These are phyloP conservation scores for Oenanthe melanoleuca DNA, from an alignment of 2,113 vertebrate genomes.

Conservation along the genomic window DNA sequence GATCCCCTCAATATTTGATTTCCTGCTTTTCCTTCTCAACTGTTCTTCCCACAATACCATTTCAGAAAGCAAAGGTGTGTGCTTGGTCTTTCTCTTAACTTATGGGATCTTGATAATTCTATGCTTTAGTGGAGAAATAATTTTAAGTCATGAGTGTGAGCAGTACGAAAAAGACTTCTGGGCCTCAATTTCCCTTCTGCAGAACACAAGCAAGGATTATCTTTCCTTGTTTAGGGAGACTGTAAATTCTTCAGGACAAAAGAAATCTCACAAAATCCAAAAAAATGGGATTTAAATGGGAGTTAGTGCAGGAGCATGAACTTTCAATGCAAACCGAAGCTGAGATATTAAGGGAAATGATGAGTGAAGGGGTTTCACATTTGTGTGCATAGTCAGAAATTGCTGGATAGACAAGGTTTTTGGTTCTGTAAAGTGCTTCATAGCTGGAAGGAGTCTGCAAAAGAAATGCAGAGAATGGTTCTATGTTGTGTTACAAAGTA, in stretches of 20 bases:
- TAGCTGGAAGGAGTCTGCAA: not conserved
- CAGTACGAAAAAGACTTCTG: not conserved
- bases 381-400: not conserved
- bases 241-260: not conserved
- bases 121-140: not conserved
- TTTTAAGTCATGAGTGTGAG: not conserved
- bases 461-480: not conserved
- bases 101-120: not conserved
- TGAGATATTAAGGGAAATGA: not conserved
- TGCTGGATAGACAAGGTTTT: not conserved
- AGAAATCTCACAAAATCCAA: not conserved
- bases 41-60: not conserved
- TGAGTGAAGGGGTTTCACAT: not conserved
- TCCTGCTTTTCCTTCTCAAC: not conserved
- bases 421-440: not conserved
- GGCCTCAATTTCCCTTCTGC: not conserved
- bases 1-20: not conserved
- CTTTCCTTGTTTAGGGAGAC: not conserved
- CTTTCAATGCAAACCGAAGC: not conserved
- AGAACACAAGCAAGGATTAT: not conserved
- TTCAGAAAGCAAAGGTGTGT: not conserved
- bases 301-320: not conserved
- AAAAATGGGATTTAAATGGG: not conserved
- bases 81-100: not conserved
- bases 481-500: not conserved